These are phyloP conservation scores for Megaceryle torquata DNA, from an alignment of 2,113 vertebrate species.

Conservation along the genomic window DNA sequence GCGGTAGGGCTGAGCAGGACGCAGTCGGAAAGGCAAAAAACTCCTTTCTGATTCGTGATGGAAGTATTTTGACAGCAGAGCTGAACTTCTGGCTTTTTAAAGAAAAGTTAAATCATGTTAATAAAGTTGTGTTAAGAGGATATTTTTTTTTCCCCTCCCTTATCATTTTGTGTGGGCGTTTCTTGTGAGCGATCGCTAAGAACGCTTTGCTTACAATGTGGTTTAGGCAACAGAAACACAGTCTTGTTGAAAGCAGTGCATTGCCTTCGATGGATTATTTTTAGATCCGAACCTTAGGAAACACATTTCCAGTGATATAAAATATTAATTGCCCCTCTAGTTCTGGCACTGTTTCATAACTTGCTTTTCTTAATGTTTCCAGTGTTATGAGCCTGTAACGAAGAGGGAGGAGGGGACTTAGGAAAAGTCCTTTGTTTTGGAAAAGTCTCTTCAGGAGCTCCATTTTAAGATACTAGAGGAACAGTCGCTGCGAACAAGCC, in stretches of 20 bases:
- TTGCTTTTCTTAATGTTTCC: neutral
- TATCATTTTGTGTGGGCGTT: neutral
- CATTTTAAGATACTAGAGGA: neutral
- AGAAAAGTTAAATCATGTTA: neutral
- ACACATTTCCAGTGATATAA: conserved; percentile 56
- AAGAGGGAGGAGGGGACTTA: neutral
- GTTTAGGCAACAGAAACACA: conserved; percentile 3
- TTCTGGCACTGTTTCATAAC: conserved; percentile 52
- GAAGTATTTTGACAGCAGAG: neutral
- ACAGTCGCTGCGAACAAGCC: neutral
- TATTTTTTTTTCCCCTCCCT: neutral
- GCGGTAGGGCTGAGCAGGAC: neutral
- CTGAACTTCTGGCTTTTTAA: neutral
- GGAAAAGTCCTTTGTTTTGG: conserved; percentile 21
- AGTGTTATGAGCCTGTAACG: neutral
- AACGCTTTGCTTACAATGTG: neutral
- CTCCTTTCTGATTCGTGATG: neutral
- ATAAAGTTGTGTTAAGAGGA: neutral
- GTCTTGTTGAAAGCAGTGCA: neutral
- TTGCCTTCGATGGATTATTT: conserved; percentile 60
- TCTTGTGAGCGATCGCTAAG: neutral
- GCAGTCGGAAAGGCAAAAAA: neutral
- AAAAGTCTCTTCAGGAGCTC: neutral
- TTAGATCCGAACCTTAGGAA: conserved; percentile 68
- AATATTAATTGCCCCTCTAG: conserved; percentile 62